Base-by-base conservation (phyloP, 2,113 vertebrate species). In the Baryphthengus martii region DNA sequence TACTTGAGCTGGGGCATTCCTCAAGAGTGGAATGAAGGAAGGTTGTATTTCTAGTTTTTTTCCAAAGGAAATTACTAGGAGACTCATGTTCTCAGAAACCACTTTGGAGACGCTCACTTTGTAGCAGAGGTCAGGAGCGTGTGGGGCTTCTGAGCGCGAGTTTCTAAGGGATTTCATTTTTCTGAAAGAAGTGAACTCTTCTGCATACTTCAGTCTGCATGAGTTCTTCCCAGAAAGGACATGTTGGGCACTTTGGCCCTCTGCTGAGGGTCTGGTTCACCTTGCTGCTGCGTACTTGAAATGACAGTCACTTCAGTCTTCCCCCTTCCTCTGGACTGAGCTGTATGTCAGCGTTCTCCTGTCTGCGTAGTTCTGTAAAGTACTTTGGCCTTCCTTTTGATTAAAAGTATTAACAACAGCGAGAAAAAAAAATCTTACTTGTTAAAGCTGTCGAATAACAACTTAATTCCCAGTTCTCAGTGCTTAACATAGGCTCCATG, bases 331-430 rank as follows among this genome's bases (percentile, higher is more conserved):
- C 37, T 73, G 13, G 58, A 61, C 49, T 29, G 16, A 78, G 37
- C 59, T 72, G 1, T 33, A 3, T 12, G 13, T 44, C 45, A 82
- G 42, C 45, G 13, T 65, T 78, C 49, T 52, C 65, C 77, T 78
- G 31, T 45, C 55, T 26, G 0, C 4, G 2, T 17, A 20, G 26
- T 37, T n/a, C 70, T 17, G 1, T 28, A 18, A 67, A n/a, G 24
- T 29, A 39, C 50, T 77, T 26, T 28, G 12, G 47, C 39, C 37
- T 68, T 47, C 10, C 6, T n/a, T 49, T 88, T 2, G 6, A 45
- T 44, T 62, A 31, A 8, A 47, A 68, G 9, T 52, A 49, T 49
- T 53, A 81, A 40, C 3, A 5, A 23, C 65, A 79, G 11, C 73
- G 78, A 42, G 9, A 47, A 39, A 75, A 52, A 19, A 31, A 50